Conservation (phyloP, 2,888 invertebrate genomes). For the Teleogryllus oceanicus region DNA sequence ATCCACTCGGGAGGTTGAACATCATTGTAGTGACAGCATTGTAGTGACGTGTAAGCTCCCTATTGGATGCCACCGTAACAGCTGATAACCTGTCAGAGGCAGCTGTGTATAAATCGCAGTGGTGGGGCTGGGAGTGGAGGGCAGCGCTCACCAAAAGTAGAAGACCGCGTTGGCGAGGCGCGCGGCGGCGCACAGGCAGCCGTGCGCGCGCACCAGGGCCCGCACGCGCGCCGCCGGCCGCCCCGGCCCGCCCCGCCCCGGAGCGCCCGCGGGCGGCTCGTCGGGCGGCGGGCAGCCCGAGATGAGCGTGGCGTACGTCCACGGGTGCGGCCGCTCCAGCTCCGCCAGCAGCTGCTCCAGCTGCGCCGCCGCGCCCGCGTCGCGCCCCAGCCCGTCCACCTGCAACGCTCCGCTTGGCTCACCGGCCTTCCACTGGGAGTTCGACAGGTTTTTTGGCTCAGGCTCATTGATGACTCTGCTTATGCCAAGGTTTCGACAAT, state of each 20-base stretch:
- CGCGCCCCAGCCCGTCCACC: background rate
- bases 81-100: no score
- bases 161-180: constrained; percentile 4
- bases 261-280: background rate
- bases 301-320: background rate
- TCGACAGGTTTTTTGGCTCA: no score
- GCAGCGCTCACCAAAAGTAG: background rate
- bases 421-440: no score
- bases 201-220: background rate
- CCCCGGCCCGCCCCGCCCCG: background rate
- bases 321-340: background rate
- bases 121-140: no score
- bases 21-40: no score
- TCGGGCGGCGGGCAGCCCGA: background rate
- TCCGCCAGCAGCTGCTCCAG: background rate
- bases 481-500: no score
- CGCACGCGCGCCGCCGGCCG: background rate
- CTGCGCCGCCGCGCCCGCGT: background rate
- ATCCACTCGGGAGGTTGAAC: no score
- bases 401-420: background rate
- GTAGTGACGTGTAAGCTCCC: no score
- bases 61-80: no score
- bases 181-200: constrained; percentile 2
- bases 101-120: no score
- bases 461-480: no score